Evolutionary conservation across 2,797 vertebrate species (phyloP).

Genomic region (Manis pentadactyla): DNA sequence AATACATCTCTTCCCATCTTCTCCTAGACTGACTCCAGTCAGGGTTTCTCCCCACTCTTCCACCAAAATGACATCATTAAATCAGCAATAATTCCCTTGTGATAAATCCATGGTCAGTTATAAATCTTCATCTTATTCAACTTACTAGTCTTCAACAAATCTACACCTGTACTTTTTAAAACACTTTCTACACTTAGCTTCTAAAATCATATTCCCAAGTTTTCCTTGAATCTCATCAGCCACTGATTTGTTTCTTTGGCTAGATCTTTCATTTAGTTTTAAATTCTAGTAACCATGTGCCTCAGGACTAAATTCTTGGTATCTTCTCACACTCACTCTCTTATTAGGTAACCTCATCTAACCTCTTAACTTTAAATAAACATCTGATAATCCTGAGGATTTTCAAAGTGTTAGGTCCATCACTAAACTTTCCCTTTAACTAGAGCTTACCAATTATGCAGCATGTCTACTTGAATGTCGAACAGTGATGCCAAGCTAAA

Average conservation of each 20-base stretch:
- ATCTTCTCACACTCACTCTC: neutral
- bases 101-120: neutral
- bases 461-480: neutral
- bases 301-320: neutral
- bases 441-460: slow-evolving; percentile 6
- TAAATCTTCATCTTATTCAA: neutral
- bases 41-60: neutral
- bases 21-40: neutral
- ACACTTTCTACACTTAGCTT: neutral
- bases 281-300: neutral
- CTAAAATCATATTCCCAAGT: neutral
- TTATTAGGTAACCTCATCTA: neutral
- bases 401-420: neutral
- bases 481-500: neutral
- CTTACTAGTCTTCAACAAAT: neutral
- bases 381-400: neutral
- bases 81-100: neutral
- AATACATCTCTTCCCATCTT: neutral
- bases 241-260: neutral
- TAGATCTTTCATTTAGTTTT: neutral
- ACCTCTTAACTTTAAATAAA: slow-evolving; percentile 42
- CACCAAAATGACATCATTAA: neutral
- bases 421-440: neutral
- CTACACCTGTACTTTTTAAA: neutral
- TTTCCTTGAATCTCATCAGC: slow-evolving; percentile 1